These are phyloP conservation scores for Parazoanthus darwini DNA, from an alignment of 92 coral and sea anemone species.

Conservation along the genomic window DNA sequence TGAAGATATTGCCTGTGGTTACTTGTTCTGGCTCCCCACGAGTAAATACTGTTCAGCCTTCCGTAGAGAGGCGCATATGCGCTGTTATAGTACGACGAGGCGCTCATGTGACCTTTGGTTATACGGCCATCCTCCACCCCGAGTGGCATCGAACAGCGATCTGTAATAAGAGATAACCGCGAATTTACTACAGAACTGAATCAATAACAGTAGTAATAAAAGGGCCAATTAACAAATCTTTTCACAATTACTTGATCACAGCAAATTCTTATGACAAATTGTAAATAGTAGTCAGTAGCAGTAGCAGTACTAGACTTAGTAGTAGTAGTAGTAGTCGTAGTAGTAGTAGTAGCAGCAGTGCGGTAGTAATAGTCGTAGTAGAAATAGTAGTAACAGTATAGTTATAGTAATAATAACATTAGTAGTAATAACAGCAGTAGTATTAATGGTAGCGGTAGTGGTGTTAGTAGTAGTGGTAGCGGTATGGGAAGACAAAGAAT, in stretches of 20 bases:
- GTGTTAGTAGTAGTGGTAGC: neutral
- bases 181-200: neutral
- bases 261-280: neutral
- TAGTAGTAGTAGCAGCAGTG: neutral
- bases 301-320: neutral
- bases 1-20: conserved; percentile 32
- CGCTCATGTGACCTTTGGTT: conserved; percentile 33
- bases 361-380: neutral
- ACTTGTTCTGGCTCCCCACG: conserved; percentile 17
- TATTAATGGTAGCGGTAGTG: neutral
- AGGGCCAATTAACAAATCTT: neutral
- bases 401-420: neutral
- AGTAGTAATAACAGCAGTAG: neutral
- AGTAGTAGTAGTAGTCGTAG: neutral
- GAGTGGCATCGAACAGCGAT: conserved; percentile 38
- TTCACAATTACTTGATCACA: neutral
- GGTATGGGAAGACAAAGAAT: neutral
- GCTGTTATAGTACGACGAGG: conserved; percentile 15
- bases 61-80: conserved; percentile 37
- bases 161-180: neutral
- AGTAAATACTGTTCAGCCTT: conserved; percentile 20
- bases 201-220: neutral
- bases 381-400: neutral
- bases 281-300: neutral
- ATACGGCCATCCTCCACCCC: conserved; percentile 28